phyloP scores from a whole-genome alignment of 2,888 invertebrate species.

The Tetragonisca angustula region DNA sequence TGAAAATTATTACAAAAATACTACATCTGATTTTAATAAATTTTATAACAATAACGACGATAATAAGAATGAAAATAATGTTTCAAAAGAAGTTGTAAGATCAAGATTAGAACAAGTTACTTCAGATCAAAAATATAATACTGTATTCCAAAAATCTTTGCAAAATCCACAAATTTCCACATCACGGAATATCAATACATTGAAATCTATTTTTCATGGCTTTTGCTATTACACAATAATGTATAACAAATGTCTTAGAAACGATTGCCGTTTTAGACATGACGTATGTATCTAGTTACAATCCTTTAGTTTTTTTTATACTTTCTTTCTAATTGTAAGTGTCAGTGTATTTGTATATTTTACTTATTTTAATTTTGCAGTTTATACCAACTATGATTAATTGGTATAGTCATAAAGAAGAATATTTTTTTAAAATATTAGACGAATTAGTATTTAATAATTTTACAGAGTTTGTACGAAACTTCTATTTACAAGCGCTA shows the following conservation, averaged over 20 bases:
- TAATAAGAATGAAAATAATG: neutral
- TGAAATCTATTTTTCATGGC: neutral
- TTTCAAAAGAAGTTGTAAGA: neutral
- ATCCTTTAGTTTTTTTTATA: neutral
- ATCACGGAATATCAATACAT: neutral
- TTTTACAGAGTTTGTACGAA: neutral
- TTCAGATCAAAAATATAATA: neutral
- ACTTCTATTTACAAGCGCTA: neutral
- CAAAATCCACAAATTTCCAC: neutral
- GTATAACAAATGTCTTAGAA: neutral
- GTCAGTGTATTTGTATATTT: neutral
- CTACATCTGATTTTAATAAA: slow-evolving; percentile 39
- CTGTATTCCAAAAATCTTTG: neutral
- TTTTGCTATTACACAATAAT: slow-evolving; percentile 1
- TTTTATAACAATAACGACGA: slow-evolving; percentile 2
- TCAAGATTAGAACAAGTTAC: neutral
- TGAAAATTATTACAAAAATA: slow-evolving; percentile 29
- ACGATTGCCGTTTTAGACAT: slow-evolving; percentile 28
- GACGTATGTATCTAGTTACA: slow-evolving; percentile 50
- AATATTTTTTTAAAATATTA: neutral
- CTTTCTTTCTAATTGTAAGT: neutral
- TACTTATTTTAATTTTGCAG: slow-evolving; percentile 15
- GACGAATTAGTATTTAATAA: neutral
- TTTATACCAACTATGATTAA: neutral
- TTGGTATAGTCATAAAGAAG: neutral